Percentiles rank a stretch among this genome's conserved stretches.
Evolutionary conservation across 2,113 vertebrate species (phyloP).

Genomic region (Leucoraja erinaceus): DNA sequence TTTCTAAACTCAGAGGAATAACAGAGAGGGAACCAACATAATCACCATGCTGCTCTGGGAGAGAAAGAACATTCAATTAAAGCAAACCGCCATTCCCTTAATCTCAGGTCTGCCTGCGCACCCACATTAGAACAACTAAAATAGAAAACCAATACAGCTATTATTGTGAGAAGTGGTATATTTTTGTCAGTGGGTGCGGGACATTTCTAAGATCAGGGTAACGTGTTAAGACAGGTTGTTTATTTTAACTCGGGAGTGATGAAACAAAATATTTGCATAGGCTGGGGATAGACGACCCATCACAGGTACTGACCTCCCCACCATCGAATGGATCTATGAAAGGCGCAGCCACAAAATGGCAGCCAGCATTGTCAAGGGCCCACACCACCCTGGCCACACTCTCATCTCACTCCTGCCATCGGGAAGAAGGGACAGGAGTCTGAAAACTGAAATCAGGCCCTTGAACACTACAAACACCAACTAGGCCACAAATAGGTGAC

Average conservation of each 20-base stretch:
- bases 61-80: conserved; percentile 24
- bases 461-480: no score
- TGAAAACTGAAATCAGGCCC: no score
- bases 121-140: not conserved
- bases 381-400: no score
- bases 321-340: no score
- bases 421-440: no score
- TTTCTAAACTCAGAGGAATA: not conserved
- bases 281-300: not conserved
- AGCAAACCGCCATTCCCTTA: conserved; percentile 2
- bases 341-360: no score
- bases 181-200: not conserved
- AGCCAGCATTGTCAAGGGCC: no score
- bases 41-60: not conserved
- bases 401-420: no score
- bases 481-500: no score
- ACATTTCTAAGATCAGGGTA: not conserved
- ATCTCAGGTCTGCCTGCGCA: not conserved
- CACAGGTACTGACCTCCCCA: no score
- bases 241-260: not conserved
- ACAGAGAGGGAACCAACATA: not conserved
- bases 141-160: not conserved
- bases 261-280: not conserved
- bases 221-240: not conserved
- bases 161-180: not conserved